A percentile compares a stretch with the other conserved stretches of the same genome.
phyloP scores from a whole-genome alignment of 2,888 invertebrate genomes.

The Cheilosia grossa region DNA sequence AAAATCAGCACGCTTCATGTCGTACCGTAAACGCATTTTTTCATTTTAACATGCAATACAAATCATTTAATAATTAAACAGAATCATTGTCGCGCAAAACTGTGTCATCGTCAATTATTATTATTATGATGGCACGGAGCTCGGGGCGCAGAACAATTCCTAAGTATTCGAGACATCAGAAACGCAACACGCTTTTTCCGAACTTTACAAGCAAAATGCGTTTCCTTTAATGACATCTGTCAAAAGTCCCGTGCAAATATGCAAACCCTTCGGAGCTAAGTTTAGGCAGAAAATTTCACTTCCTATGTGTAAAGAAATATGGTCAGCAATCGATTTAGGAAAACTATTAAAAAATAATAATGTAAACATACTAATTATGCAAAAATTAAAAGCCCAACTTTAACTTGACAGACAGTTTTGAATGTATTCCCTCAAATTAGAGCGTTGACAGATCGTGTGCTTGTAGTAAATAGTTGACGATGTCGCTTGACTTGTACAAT shows the following conservation, averaged over 20 bases:
- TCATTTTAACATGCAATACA: slow-evolving; percentile 39
- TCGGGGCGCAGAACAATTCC: slow-evolving; percentile 8
- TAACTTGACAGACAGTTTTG: background rate
- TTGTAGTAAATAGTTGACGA: background rate
- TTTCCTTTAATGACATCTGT: slow-evolving; percentile 4
- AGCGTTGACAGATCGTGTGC: slow-evolving; percentile 1
- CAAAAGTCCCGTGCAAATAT: slow-evolving; percentile 13
- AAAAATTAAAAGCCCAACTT: background rate
- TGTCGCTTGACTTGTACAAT: background rate
- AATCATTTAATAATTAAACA: slow-evolving; percentile 31
- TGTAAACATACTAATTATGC: background rate
- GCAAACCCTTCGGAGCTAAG: slow-evolving; percentile 10
- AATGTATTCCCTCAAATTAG: slow-evolving; percentile 1
- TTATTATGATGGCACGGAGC: slow-evolving; percentile 39
- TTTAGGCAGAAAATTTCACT: slow-evolving; percentile 17
- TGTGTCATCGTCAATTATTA: slow-evolving; percentile 54
- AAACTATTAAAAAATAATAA: background rate
- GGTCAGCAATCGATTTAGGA: background rate
- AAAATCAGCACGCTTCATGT: slow-evolving; percentile 5
- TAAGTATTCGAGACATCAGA: background rate
- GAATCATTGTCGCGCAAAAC: slow-evolving; percentile 44
- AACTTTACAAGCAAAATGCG: slow-evolving; percentile 4
- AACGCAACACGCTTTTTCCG: slow-evolving; percentile 24
- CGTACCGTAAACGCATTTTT: slow-evolving; percentile 31
- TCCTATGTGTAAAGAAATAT: slow-evolving; percentile 22